Conservation (phyloP, 2,113 vertebrate species). For the Crotalus helleri region DNA sequence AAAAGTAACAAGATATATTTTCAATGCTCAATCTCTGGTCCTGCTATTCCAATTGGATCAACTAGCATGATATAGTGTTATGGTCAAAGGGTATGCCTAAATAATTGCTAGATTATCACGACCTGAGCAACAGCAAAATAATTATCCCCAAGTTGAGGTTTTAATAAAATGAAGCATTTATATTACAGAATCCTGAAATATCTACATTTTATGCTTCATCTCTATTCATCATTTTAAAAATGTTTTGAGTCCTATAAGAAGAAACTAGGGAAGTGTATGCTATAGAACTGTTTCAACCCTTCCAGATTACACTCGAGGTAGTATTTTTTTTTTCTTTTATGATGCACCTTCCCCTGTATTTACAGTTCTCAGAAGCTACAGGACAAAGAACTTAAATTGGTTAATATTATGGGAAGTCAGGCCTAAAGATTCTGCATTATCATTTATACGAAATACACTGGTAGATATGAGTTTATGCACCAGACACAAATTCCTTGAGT, state of each 20-base stretch:
- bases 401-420: background rate
- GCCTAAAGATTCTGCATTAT: background rate
- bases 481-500: background rate
- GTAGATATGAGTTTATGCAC: background rate
- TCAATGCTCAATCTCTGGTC: background rate
- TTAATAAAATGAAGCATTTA: background rate
- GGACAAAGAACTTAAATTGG: background rate
- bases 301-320: background rate
- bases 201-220: background rate
- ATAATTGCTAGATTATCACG: background rate
- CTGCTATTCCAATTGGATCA: background rate
- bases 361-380: background rate
- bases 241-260: background rate
- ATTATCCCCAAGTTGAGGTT: background rate
- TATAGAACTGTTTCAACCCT: background rate
- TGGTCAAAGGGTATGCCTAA: background rate
- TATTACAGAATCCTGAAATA: background rate
- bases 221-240: background rate
- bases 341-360: background rate
- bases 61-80: background rate
- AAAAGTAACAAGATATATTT: background rate
- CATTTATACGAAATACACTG: background rate
- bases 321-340: background rate
- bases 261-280: background rate
- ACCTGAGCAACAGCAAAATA: background rate